Conservation (phyloP, 2,888 invertebrate genomes). For the Amphimallon solstitiale region DNA sequence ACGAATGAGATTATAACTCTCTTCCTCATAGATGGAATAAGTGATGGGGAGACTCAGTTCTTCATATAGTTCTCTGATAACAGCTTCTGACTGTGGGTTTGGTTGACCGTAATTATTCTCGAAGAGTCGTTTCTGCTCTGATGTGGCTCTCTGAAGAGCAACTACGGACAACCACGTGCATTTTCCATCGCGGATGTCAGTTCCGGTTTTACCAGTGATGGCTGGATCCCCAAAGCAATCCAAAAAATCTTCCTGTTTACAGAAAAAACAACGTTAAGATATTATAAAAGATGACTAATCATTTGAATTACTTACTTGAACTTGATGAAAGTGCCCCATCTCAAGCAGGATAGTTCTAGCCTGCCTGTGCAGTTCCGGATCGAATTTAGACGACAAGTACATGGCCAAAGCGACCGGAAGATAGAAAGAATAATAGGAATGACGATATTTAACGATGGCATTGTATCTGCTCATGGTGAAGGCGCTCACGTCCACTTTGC, state of each 20-base stretch:
- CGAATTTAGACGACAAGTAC: constrained; percentile 78
- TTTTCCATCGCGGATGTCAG: constrained; percentile 95
- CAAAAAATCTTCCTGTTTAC: constrained; percentile 80
- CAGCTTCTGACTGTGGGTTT: constrained; percentile 73
- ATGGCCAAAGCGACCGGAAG: constrained; percentile 87
- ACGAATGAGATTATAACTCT: constrained; percentile 83
- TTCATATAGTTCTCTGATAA: constrained; percentile 80
- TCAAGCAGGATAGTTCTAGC: constrained; percentile 83
- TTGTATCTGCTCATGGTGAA: constrained; percentile 86
- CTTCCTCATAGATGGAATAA: constrained; percentile 84
- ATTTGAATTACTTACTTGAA: constrained; percentile 74
- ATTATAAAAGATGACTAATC: constrained; percentile 54
- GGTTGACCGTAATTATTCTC: constrained; percentile 78
- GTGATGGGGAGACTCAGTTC: constrained; percentile 80
- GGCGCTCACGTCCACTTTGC: constrained; percentile 69
- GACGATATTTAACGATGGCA: constrained; percentile 87
- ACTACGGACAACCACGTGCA: constrained; percentile 95
- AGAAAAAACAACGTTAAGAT: background rate
- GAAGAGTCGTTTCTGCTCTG: constrained; percentile 77
- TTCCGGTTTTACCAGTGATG: constrained; percentile 89
- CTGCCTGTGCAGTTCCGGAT: constrained; percentile 79
- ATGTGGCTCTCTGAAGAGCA: constrained; percentile 81
- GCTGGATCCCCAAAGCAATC: constrained; percentile 91
- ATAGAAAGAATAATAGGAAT: constrained; percentile 90
- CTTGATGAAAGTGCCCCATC: constrained; percentile 97